A percentile compares a stretch with the other conserved stretches of the same genome.
Evolutionary conservation across 2,113 vertebrate genomes (phyloP).

Genomic region (Lepidothrix coronata): DNA sequence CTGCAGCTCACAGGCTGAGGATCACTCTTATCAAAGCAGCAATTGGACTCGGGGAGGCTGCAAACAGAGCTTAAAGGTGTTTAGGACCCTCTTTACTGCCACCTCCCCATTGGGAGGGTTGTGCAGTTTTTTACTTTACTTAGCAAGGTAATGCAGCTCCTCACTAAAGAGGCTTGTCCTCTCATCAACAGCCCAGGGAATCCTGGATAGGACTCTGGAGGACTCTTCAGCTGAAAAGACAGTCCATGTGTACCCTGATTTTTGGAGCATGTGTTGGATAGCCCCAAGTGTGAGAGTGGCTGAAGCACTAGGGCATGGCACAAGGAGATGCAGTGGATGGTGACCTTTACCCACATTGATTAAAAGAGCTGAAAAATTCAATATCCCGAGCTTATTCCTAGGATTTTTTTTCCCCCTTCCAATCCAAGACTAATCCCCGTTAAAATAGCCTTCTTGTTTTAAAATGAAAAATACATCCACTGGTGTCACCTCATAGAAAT

Average conservation of each 20-base stretch:
- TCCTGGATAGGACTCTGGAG: neutral
- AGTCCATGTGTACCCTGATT: neutral
- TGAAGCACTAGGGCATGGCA: neutral
- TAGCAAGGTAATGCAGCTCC: neutral
- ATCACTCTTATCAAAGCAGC: neutral
- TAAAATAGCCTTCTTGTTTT: neutral
- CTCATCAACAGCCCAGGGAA: neutral
- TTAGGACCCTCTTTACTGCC: neutral
- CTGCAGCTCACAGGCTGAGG: neutral
- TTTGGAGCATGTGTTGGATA: neutral
- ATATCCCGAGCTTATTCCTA: neutral
- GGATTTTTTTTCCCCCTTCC: neutral
- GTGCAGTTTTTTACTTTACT: neutral
- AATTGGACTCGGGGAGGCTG: neutral
- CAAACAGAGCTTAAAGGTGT: neutral
- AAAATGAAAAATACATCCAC: neutral
- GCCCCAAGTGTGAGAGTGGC: neutral
- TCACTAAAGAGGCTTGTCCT: neutral
- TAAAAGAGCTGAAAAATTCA: neutral
- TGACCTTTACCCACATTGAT: neutral
- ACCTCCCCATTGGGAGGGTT: neutral
- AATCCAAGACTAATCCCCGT: neutral
- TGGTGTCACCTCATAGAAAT: slow-evolving; percentile 13
- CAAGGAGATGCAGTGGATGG: neutral
- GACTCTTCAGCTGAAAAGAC: neutral